phyloP scores from a whole-genome alignment of 1,140 invertebrate species.

The Drosophila virilis region DNA sequence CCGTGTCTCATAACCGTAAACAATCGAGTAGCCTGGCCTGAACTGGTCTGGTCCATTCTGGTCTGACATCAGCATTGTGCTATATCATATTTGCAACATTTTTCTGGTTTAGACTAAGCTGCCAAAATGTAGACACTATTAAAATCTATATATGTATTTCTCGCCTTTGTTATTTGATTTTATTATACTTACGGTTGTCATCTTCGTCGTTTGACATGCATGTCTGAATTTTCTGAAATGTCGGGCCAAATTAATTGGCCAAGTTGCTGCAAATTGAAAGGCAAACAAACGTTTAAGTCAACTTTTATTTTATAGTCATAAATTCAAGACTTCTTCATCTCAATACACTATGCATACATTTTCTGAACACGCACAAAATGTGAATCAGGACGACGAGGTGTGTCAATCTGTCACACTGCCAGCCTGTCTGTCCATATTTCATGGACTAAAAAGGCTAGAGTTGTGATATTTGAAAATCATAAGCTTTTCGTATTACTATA shows the following conservation, averaged over 20 bases:
- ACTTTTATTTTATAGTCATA: constrained; percentile 3
- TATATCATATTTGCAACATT: constrained; percentile 68
- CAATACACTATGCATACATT: not conserved
- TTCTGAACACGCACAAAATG: too few relatives aligned
- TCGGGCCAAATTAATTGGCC: constrained; percentile 33
- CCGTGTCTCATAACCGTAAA: constrained; percentile 64
- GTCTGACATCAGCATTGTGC: constrained; percentile 14
- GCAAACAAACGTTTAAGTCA: constrained; percentile 24
- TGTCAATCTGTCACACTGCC: too few relatives aligned
- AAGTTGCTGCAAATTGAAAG: constrained; percentile 26
- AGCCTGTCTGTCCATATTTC: too few relatives aligned
- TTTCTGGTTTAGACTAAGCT: not conserved
- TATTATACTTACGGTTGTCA: constrained; percentile 15
- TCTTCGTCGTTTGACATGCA: not conserved
- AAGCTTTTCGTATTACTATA: too few relatives aligned
- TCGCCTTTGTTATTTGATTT: constrained; percentile 20
- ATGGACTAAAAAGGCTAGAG: too few relatives aligned
- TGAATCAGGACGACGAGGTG: too few relatives aligned
- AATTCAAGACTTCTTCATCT: constrained; percentile 4
- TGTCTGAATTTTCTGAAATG: not conserved
- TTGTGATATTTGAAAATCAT: too few relatives aligned
- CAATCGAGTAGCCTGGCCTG: constrained; percentile 40
- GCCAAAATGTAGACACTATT: constrained; percentile 13
- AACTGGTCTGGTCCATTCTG: constrained; percentile 1
- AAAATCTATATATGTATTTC: constrained; percentile 21